Evolutionary conservation across 2,797 vertebrate species (phyloP), one percentile per base, ranked within the genome.

Genomic region (Acipenser transmontanus): DNA sequence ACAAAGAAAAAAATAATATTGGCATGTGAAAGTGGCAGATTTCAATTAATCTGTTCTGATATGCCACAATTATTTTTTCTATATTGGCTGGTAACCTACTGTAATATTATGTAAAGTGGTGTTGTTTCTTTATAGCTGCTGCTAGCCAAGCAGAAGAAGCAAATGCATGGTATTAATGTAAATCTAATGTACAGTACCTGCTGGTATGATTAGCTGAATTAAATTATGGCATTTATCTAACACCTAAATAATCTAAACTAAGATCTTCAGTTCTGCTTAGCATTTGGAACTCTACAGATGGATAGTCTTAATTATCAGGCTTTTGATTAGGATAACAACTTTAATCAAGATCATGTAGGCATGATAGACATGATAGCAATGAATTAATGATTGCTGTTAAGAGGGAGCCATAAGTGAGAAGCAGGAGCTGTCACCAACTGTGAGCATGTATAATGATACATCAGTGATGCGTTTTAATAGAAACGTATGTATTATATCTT

Each of bases 271-370:
- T 80, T 88, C 83, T 77, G 84, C 79, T 86, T 79, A 87, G 74
- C 82, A 83, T 85, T 88, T 85, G 79, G 81, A 85, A 81, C 82
- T 87, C 80, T 85, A 85, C 84, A 87, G 87, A 89, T 88, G 85
- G 87, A 84, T 89, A 85, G 85, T 88, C 84, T 87, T 90, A 90
- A 91, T 91, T 90, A 91, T 88, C 84, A 90, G 80, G 78, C 81
- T 87, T 91, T 90, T 91, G 87, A 92, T 91, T 92, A 90, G 81
- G 89, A 89, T 90, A 91, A 91, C 89, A 89, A 83, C 85, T 84
- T 81, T 88, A 89, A 91, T 89, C 89, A 89, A 86, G 87, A 85
- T 82, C 85, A 88, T 84, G 81, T 81, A 75, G 79, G 82, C 75
- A 84, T 89, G 88, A 90, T 85, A 88, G 83, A 87, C 85, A 86